phyloP scores from a whole-genome alignment of 2,797 vertebrate species.

The Sebastes itinus region DNA sequence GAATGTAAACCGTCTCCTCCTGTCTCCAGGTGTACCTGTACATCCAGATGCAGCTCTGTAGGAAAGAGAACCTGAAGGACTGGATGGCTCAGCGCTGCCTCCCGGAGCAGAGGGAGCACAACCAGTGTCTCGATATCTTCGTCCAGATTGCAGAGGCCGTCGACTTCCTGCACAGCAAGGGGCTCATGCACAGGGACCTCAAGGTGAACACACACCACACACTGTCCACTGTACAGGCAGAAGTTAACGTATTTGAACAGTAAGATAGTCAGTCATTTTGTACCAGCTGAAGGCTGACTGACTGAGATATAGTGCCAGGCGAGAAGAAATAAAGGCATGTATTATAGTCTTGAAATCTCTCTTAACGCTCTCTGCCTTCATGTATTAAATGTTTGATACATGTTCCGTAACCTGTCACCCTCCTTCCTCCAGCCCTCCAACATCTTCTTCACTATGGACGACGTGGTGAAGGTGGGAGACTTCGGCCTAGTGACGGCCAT shows the following conservation, averaged over 20 bases:
- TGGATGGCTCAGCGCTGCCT: slow-evolving; percentile 92
- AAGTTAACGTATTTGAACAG: not conserved
- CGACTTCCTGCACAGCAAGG: slow-evolving; percentile 95
- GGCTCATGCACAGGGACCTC: slow-evolving; percentile 98
- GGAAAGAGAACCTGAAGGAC: slow-evolving; percentile 98
- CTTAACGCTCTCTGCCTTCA: not conserved
- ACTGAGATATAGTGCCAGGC: too few relatives aligned
- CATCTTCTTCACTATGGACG: slow-evolving; percentile 99
- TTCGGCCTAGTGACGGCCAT: slow-evolving; percentile 97
- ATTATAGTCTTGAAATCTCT: too few relatives aligned
- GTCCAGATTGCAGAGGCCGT: slow-evolving; percentile 97
- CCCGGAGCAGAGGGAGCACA: slow-evolving; percentile 89
- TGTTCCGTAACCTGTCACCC: too few relatives aligned
- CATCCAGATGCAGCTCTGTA: slow-evolving; percentile 99
- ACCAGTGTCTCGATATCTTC: slow-evolving; percentile 93
- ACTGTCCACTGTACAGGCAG: not conserved
- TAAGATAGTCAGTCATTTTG: too few relatives aligned
- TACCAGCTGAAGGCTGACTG: too few relatives aligned
- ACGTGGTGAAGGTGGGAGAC: slow-evolving; percentile 97
- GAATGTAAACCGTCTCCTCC: not conserved
- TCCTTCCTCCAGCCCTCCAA: slow-evolving; percentile 90
- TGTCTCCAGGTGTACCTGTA: slow-evolving; percentile 90
- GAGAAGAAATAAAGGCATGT: too few relatives aligned
- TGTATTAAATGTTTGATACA: not conserved
- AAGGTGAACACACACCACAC: slow-evolving; percentile 83